Percentiles rank a stretch among this genome's conserved stretches.
These are phyloP conservation scores for Melanogrammus aeglefinus DNA, from an alignment of 2,797 vertebrate genomes.

Conservation along the genomic window DNA sequence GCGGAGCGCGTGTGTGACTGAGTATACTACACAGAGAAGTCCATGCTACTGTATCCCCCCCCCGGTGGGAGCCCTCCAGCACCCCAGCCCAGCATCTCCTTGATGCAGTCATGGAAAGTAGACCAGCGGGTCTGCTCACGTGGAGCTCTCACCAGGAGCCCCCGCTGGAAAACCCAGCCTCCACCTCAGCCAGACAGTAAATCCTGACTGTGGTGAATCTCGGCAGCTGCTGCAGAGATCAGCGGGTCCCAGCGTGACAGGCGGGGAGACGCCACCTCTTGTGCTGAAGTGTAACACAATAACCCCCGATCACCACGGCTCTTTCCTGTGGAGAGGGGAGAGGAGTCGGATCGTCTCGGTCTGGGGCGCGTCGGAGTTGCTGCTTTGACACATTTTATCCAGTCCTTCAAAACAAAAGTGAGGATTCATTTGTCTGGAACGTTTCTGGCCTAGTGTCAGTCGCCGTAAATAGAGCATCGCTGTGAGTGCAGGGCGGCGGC, in stretches of 20 bases:
- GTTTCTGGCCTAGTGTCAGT: neutral
- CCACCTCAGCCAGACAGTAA: conserved; percentile 11
- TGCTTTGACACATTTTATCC: neutral
- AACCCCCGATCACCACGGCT: neutral
- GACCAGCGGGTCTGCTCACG: conserved; percentile 46
- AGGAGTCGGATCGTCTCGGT: neutral
- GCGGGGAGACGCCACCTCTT: neutral
- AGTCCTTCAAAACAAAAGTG: neutral
- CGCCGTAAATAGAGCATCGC: neutral
- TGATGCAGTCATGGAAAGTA: conserved; percentile 64
- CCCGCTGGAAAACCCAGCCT: conserved; percentile 38
- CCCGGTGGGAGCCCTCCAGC: neutral
- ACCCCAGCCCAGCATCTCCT: conserved; percentile 39
- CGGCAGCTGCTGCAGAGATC: conserved; percentile 23
- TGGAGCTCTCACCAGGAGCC: conserved; percentile 30
- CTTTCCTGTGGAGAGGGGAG: neutral
- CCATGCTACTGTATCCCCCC: conserved; percentile 44
- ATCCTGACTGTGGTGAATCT: conserved; percentile 18
- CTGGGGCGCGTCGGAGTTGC: neutral
- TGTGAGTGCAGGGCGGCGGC: neutral
- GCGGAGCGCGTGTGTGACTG: neutral
- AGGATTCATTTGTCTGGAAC: neutral
- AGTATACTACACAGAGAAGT: conserved; percentile 37
- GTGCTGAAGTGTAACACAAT: neutral
- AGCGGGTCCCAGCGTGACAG: conserved; percentile 8